Evolutionary conservation across 2,888 invertebrate species (phyloP).

Genomic region (Chloroclysta siterata): DNA sequence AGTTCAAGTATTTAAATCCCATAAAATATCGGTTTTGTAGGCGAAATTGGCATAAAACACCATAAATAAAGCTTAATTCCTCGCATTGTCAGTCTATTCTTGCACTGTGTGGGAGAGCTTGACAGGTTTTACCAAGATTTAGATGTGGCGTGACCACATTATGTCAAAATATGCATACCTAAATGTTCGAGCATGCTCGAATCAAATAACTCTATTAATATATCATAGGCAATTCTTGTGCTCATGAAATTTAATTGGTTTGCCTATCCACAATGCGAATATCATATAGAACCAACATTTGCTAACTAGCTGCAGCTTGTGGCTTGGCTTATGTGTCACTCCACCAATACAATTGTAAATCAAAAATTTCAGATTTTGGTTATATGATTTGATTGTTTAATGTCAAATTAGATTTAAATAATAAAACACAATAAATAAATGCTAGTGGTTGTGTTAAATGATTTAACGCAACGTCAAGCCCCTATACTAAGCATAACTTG

Average conservation of each 20-base stretch:
- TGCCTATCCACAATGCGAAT: constrained; percentile 26
- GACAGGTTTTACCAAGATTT: constrained; percentile 60
- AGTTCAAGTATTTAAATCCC: constrained; percentile 40
- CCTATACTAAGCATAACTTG: not conserved
- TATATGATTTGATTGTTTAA: too few species aligned
- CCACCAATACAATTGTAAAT: too few species aligned
- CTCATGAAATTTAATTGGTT: constrained; percentile 40
- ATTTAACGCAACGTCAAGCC: too few species aligned
- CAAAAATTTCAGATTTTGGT: too few species aligned
- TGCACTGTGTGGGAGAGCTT: constrained; percentile 50
- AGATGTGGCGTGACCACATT: constrained; percentile 56
- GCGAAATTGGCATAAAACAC: constrained; percentile 42
- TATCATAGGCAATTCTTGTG: constrained; percentile 37
- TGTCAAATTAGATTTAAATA: too few species aligned
- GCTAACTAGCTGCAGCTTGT: constrained; percentile 14
- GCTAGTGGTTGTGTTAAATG: too few species aligned
- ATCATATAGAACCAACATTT: constrained; percentile 31
- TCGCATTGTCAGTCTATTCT: constrained; percentile 50
- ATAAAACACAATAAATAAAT: too few species aligned
- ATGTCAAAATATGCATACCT: constrained; percentile 58
- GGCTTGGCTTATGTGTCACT: not conserved
- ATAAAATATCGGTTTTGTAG: constrained; percentile 40
- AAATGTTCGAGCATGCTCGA: constrained; percentile 44
- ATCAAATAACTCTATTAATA: constrained; percentile 49
- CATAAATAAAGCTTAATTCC: constrained; percentile 55